These are phyloP conservation scores for Perognathus longimembris DNA, from an alignment of 2,113 vertebrate species.

Conservation along the genomic window DNA sequence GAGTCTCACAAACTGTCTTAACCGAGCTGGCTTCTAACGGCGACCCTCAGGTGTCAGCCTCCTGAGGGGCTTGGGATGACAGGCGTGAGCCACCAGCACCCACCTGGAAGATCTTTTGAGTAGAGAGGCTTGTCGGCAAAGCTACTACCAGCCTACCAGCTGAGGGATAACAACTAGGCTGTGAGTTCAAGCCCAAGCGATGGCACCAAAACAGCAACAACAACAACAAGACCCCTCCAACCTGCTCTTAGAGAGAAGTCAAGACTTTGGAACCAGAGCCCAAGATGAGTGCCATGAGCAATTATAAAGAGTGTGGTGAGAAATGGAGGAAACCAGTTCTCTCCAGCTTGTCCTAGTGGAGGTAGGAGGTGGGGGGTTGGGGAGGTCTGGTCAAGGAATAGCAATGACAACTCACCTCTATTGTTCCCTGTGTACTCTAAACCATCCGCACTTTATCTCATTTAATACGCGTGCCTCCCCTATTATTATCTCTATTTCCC, in stretches of 20 bases:
- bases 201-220: not conserved
- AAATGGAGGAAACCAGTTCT: not conserved
- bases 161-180: too few species aligned
- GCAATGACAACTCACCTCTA: not conserved
- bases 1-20: too few species aligned
- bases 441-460: not conserved
- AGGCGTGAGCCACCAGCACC: too few species aligned
- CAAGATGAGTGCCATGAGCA: not conserved
- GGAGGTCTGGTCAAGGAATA: not conserved
- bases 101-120: too few species aligned
- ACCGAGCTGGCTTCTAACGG: too few species aligned
- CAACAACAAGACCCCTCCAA: too few species aligned
- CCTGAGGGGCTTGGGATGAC: too few species aligned
- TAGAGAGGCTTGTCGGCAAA: too few species aligned
- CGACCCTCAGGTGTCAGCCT: too few species aligned
- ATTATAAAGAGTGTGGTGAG: fast-evolving
- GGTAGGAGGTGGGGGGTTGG: fast-evolving
- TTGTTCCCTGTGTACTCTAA: not conserved
- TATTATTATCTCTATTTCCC: not conserved
- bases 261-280: not conserved
- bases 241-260: not conserved
- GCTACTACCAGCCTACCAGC: too few species aligned
- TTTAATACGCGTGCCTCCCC: not conserved
- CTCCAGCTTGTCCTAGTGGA: not conserved
- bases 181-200: too few species aligned